phyloP scores from a whole-genome alignment of 2,113 vertebrate species.

The Proteles cristata region DNA sequence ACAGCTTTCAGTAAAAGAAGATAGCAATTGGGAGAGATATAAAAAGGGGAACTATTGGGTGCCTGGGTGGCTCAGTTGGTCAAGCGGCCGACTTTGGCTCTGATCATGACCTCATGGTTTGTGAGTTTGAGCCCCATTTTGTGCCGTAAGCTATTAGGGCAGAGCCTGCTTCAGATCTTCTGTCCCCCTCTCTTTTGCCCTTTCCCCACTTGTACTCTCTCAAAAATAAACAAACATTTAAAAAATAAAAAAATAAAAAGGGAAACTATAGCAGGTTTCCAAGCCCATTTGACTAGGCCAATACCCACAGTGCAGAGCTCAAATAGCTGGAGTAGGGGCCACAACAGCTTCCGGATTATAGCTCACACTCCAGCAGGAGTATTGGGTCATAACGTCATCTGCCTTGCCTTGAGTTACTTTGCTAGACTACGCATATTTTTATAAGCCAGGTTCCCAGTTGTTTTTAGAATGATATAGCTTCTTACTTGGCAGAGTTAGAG shows the following conservation, averaged over 20 bases:
- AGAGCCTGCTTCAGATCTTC: too few species aligned
- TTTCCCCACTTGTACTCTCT: too few species aligned
- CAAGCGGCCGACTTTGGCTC: too few species aligned
- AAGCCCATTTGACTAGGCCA: not conserved
- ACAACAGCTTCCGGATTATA: not conserved
- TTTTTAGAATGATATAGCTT: not conserved
- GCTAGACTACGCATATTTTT: not conserved
- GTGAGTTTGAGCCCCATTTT: too few species aligned
- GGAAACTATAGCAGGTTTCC: not conserved
- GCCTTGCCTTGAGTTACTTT: not conserved
- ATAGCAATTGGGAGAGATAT: not conserved
- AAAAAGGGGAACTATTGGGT: too few species aligned
- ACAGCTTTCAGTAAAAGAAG: not conserved
- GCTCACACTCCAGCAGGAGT: not conserved
- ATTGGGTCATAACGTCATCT: not conserved
- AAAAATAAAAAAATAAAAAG: too few species aligned
- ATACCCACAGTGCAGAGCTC: not conserved
- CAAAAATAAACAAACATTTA: too few species aligned
- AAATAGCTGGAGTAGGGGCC: not conserved
- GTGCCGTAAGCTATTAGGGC: too few species aligned
- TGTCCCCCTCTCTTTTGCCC: too few species aligned
- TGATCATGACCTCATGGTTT: too few species aligned
- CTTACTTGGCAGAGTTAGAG: not conserved
- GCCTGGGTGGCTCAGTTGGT: too few species aligned
- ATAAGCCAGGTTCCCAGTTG: not conserved